phyloP scores from a whole-genome alignment of 2,113 vertebrate genomes.

The Daubentonia madagascariensis region DNA sequence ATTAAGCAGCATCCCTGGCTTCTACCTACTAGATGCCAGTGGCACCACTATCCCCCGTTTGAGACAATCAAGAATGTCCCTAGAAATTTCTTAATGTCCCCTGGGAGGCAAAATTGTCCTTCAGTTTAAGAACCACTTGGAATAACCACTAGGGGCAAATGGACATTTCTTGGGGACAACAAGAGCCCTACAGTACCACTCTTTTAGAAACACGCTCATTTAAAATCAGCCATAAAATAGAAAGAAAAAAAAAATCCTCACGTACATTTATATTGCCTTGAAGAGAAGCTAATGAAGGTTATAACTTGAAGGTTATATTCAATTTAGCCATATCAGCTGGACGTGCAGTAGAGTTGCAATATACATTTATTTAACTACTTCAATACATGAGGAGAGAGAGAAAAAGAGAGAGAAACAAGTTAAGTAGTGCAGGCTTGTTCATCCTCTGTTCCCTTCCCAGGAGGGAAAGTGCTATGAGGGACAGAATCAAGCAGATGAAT shows the following conservation, averaged over 20 bases:
- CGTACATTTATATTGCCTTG: neutral
- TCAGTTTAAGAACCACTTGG: neutral
- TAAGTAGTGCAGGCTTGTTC: neutral
- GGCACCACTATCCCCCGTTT: neutral
- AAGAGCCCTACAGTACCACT: neutral
- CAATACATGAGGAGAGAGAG: neutral
- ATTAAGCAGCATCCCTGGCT: neutral
- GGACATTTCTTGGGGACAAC: neutral
- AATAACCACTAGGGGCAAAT: neutral
- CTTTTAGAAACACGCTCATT: neutral
- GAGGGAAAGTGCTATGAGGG: neutral
- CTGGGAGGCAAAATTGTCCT: neutral
- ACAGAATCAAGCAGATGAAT: neutral
- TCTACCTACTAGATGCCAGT: neutral
- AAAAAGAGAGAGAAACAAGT: neutral
- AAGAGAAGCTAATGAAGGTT: neutral
- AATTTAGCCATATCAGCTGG: neutral
- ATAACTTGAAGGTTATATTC: neutral
- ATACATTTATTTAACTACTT: neutral
- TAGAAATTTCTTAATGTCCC: neutral
- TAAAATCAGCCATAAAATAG: neutral
- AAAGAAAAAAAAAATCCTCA: neutral
- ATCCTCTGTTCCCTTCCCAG: neutral
- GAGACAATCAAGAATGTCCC: neutral
- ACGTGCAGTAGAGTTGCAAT: neutral